Evolutionary conservation across 1,140 invertebrate species (phyloP), one percentile per base, ranked within the genome.

Genomic region (Heliconius hewitsoni): DNA sequence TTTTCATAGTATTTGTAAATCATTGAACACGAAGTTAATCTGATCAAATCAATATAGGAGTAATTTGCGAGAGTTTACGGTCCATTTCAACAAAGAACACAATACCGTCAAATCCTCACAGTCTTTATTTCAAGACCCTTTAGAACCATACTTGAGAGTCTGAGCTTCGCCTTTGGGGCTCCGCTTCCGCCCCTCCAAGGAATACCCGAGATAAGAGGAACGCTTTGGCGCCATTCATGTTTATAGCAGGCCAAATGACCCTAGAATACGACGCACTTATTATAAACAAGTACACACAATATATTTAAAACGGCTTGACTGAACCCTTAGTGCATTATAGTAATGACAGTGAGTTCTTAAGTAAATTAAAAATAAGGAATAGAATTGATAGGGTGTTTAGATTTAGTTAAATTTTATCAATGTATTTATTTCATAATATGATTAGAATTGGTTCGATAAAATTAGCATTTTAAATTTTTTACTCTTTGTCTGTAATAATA

Each of bases 161-260:
- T 85, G 82, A 87, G 82, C 84, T 81, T 81, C 82, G 87, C 88
- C 89, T 93, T 92, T 91, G 84, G 90, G 89, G 84, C 81, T 86
- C 85, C 84, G 87, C 90, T 93, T 93, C 93, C 91, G 91, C 87
- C 90, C 90, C 89, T 92, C 91, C 81, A 85, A 93, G 91, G 92
- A 94, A 92, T 91, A 86, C 87, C 90, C 91, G 86, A 94, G 93
- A 94, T 94, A 94, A 94, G 93, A 93, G 89, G 91, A 90, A 93
- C 90, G 87, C 92, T 93, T 92, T 92, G 90, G 86, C 90, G 89
- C 93, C 91, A 93, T 94, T 94, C 89, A 93, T 93, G 93, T 93
- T 94, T 93, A 94, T 93, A 84, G 89, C 90, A 81, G 90, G 90
- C 87, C 90, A 92, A 94, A 94, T 91, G 93, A 89, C 85, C 86